phyloP scores from a whole-genome alignment of 2,888 invertebrate species.

The Lepeophtheirus nordmannii region DNA sequence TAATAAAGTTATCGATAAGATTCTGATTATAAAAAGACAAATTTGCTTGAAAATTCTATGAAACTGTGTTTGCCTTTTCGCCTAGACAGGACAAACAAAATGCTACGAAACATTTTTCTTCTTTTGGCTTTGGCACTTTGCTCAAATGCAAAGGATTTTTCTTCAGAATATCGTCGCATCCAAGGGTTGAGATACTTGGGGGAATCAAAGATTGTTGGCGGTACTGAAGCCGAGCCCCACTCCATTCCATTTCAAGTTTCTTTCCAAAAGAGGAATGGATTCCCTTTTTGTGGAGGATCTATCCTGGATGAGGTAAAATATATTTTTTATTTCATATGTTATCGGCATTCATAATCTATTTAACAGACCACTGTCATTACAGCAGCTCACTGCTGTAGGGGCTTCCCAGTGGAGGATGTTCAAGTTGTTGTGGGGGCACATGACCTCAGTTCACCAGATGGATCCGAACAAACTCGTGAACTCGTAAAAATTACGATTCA shows the following conservation, averaged over 20 bases:
- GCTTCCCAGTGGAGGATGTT: not conserved
- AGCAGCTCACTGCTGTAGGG: conserved; percentile 12
- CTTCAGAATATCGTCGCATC: no score
- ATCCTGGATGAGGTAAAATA: not conserved
- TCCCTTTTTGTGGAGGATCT: conserved; percentile 16
- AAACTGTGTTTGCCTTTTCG: no score
- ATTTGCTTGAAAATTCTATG: no score
- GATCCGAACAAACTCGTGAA: not conserved
- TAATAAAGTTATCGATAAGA: no score
- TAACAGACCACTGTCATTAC: not conserved
- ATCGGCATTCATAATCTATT: no score
- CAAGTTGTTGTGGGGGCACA: conserved; percentile 4
- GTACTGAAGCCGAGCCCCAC: not conserved
- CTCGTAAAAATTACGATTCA: conserved; percentile 31
- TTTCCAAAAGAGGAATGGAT: not conserved
- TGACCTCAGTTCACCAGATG: not conserved
- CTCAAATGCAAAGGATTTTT: no score
- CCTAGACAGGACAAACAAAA: no score
- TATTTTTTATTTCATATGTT: no score
- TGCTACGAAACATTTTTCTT: no score
- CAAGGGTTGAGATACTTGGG: no score
- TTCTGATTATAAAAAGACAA: no score
- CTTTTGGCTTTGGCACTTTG: no score
- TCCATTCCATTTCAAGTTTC: conserved; percentile 2
- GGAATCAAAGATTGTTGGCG: conserved; percentile 6